Evolutionary conservation across 2,888 invertebrate genomes (phyloP), one percentile per base, ranked within the genome.

Genomic region (Meiosimyza decipiens): DNA sequence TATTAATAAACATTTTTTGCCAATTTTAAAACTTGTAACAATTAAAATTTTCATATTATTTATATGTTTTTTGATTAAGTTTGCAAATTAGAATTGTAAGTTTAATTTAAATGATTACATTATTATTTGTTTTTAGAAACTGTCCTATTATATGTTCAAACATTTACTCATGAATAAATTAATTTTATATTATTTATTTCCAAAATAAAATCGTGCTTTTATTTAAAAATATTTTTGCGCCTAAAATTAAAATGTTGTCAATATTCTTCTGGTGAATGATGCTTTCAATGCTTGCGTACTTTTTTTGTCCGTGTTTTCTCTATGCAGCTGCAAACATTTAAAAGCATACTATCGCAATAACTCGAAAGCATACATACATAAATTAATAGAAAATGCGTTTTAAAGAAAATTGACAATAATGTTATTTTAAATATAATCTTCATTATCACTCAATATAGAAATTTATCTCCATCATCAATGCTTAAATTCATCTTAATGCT

Each of bases 231-330:
- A 40, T 7, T 40, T 40, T 40, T 9, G 9, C 40, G 2, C 9
- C 9, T 6, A 40, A 40, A 9, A 40, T 40, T 6, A 40, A 40
- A 9, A 40, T 40, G 40, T 40, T 28, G 28, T 40, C 40, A 40
- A 40, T 9, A 40, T 40, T 40, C 9, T 40, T 40, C 40, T 40
- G 40, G 40, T 40, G 40, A 40, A 40, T 40, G 9, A 1, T 40
- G 40, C 9, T 40, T 40, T 40, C 4, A 28, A 28, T 28, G 28
- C 40, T 40, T 9, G 40, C 0, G 40, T 2, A 6, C 40, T 9
- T 40, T 75, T 78, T 78, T 74, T 72, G 71, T 74, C 73, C 51
- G 64, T 78, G 74, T 75, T 52, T 75, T 77, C 73, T 74, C 74
- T 70, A 78, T 76, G 78, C 54, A 70, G 70, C 62, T 70, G 52